Base-by-base conservation (phyloP, 2,113 vertebrate species). In the Campylomormyrus tamandua region DNA sequence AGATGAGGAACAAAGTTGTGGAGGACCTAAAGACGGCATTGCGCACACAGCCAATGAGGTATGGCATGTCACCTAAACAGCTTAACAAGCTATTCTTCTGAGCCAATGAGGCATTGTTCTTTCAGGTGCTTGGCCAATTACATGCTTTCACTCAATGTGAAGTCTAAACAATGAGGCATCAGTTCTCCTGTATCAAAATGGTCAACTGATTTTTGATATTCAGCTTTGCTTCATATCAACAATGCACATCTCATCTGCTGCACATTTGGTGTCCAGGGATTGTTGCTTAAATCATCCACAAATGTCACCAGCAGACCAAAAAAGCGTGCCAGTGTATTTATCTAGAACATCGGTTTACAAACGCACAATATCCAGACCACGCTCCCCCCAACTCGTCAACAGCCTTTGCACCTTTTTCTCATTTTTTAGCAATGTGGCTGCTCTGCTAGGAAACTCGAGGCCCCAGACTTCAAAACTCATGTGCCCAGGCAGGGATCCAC, bases 41-140 rank as follows among this genome's bases (percentile, higher is more conserved):
- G 50, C 96, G 98, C 83, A 99, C 98, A 88, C 98, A 99, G 88
- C 98, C 98, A 62, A 99, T 99, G 98, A 99, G 98, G 98, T 99
- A 90, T 19, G 42, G n/a, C n/a, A 3, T 58, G n/a, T 62, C 52
- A n/a, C 56, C 56, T 50, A 9, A 48, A 84, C 49, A 56, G 27
- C 2, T 31, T 35, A 53, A n/a, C 10, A 3, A 53, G 13, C 85
- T 48, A 13, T 53, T 31, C 10, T 21, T 15, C 50, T 19, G 9
- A 49, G n/a, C 70, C 88, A 83, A 53, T 89, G 66, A 80, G 19
- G 27, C 8, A 42, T 13, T 66, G 31, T 66, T 70, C 21, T 21
- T 24, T 39, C 35, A 39, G 87, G 46, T 66, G 49, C 4, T 24
- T 45, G 45, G 8, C 83, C 83, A 84, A 13, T 42, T 24, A 45